Evolutionary conservation across 2,797 vertebrate species (phyloP).

Genomic region (Sebastolobus alascanus): DNA sequence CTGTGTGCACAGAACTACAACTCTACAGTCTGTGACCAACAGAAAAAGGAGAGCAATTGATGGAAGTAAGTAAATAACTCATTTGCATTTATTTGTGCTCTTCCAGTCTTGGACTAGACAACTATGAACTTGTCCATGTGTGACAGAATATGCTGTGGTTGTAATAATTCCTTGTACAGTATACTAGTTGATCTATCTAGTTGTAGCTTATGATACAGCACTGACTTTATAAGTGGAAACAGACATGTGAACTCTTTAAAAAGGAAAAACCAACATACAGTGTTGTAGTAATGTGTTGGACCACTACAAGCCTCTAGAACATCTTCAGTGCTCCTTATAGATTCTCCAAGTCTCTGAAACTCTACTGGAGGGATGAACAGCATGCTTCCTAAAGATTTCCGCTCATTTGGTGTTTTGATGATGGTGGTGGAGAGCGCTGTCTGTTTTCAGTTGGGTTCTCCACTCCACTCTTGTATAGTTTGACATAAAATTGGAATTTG

Average conservation of each 20-base stretch:
- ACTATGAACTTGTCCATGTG: background rate
- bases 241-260: background rate
- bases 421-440: background rate
- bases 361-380: background rate
- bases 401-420: background rate
- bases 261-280: background rate
- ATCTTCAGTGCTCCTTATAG: background rate
- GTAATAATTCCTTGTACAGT: background rate
- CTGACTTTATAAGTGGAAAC: background rate
- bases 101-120: background rate
- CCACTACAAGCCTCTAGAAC: background rate
- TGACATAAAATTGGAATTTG: background rate
- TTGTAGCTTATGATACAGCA: background rate
- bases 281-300: background rate
- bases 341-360: background rate
- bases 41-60: background rate
- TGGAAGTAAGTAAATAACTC: constrained; percentile 45
- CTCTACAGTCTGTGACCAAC: constrained; percentile 6
- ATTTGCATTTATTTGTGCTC: constrained; percentile 4
- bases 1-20: constrained; percentile 7
- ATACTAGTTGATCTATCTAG: background rate
- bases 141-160: background rate
- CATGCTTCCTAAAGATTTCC: background rate
- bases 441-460: background rate
- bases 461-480: background rate